Evolutionary conservation across 2,888 invertebrate species (phyloP).

Genomic region (Osedax fenrisi): DNA sequence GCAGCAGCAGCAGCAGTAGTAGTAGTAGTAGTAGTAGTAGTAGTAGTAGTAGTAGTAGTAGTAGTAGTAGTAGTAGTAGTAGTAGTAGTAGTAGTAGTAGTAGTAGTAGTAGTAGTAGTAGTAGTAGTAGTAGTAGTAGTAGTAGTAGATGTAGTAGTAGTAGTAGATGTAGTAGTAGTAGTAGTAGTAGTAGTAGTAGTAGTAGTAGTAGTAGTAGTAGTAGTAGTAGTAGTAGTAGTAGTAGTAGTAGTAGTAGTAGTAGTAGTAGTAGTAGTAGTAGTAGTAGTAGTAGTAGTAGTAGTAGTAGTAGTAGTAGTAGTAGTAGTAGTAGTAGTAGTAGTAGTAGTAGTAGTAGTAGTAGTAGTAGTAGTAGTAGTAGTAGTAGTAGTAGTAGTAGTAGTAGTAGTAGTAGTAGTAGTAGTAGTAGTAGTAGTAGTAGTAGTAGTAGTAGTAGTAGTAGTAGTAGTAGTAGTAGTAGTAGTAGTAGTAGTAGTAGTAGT

Average conservation of each 20-base stretch:
- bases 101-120: conserved; percentile 32
- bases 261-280: too few relatives aligned
- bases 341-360: too few relatives aligned
- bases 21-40: conserved; percentile 31
- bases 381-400: too few relatives aligned
- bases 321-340: too few relatives aligned
- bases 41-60: conserved; percentile 34
- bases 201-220: background rate
- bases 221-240: background rate
- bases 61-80: conserved; percentile 33
- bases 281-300: too few relatives aligned
- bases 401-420: too few relatives aligned
- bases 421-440: too few relatives aligned
- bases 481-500: too few relatives aligned
- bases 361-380: too few relatives aligned
- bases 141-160: conserved; percentile 5
- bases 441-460: too few relatives aligned
- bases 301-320: too few relatives aligned
- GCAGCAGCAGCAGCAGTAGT: conserved; percentile 27
- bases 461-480: too few relatives aligned
- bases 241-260: conserved; percentile 2
- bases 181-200: background rate
- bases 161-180: background rate
- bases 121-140: conserved; percentile 31
- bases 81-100: conserved; percentile 32